Evolutionary conservation across 2,888 invertebrate species (phyloP).

Genomic region (Pherbina coryleti): DNA sequence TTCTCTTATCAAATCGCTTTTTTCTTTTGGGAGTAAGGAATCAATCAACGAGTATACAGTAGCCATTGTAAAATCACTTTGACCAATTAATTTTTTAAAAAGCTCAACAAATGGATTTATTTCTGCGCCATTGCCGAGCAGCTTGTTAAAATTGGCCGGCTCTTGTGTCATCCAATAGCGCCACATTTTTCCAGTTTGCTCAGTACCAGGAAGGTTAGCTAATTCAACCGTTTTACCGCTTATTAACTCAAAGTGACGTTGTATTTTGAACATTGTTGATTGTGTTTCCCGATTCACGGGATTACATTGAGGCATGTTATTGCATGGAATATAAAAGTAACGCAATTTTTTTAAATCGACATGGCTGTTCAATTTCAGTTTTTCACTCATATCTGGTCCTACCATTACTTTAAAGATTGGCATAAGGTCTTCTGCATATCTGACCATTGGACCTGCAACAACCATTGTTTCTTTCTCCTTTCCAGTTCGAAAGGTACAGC

Average conservation of each 20-base stretch:
- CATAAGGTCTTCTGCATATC: conserved; percentile 82
- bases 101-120: conserved; percentile 73
- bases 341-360: conserved; percentile 78
- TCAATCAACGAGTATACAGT: conserved; percentile 78
- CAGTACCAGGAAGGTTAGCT: conserved; percentile 59
- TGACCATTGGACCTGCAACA: conserved; percentile 84
- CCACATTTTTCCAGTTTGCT: conserved; percentile 77
- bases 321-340: conserved; percentile 82
- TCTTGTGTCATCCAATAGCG: conserved; percentile 82
- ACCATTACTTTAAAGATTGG: conserved; percentile 77
- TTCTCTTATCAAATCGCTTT: conserved; percentile 75
- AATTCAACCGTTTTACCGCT: conserved; percentile 61
- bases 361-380: conserved; percentile 73
- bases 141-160: conserved; percentile 73
- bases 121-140: conserved; percentile 76
- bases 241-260: conserved; percentile 68
- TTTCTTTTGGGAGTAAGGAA: conserved; percentile 75
- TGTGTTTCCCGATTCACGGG: conserved; percentile 78
- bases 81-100: conserved; percentile 74
- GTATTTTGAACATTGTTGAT: conserved; percentile 73
- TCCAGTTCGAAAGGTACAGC: conserved; percentile 79
- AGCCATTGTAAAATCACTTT: conserved; percentile 77
- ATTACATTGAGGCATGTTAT: conserved; percentile 80
- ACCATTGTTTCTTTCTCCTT: conserved; percentile 83
- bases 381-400: conserved; percentile 71